Evolutionary conservation across 2,113 vertebrate species (phyloP).

Genomic region (Cacatua alba): DNA sequence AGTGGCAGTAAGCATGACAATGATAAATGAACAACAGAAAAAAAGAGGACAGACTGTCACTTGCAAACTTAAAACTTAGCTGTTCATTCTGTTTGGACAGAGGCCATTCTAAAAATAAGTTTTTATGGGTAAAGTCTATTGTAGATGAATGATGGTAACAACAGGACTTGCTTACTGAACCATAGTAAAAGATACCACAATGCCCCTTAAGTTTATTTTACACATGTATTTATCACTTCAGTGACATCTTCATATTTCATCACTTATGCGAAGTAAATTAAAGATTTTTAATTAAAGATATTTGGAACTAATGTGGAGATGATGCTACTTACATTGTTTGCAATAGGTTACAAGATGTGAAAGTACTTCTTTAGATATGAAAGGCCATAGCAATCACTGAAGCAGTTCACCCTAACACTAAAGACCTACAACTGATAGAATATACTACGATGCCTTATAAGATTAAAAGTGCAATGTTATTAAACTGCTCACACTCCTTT

Average conservation of each 20-base stretch:
- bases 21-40: conserved; percentile 17
- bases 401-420: neutral
- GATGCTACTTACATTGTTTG: neutral
- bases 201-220: neutral
- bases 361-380: neutral
- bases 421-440: neutral
- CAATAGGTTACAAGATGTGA: neutral
- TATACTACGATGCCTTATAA: neutral
- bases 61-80: conserved; percentile 1
- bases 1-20: neutral
- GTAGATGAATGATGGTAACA: neutral
- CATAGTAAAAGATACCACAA: neutral
- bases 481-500: neutral
- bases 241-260: neutral
- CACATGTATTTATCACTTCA: neutral
- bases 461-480: neutral
- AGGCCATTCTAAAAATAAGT: neutral
- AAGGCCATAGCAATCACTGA: neutral
- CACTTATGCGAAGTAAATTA: neutral
- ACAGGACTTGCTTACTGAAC: neutral
- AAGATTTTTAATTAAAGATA: neutral
- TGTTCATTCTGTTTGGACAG: neutral
- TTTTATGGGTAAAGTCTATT: neutral
- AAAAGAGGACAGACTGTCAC: neutral
- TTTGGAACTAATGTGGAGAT: neutral